Percentiles rank a stretch among this genome's conserved stretches.
Evolutionary conservation across 2,888 invertebrate genomes (phyloP).

Genomic region (Heterodera filipjevi): DNA sequence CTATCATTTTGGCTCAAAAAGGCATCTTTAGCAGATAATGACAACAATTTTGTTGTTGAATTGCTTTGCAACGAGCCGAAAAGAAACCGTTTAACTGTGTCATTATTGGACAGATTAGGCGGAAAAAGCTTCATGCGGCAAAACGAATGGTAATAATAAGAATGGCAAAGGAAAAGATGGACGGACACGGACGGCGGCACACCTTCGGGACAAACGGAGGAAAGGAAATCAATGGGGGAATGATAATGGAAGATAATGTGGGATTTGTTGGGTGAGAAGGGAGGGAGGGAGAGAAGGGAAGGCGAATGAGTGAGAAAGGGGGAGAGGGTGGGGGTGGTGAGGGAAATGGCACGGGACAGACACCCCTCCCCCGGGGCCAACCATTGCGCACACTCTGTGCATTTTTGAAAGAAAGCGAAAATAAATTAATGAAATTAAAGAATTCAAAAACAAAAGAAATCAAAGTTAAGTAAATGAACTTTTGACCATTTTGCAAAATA

Average conservation of each 20-base stretch:
- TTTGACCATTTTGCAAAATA: too few relatives aligned
- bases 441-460: too few relatives aligned
- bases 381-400: too few relatives aligned
- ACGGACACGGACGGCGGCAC: constrained; percentile 1
- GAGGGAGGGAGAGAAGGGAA: background rate
- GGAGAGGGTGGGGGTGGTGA: too few relatives aligned
- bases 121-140: background rate
- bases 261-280: background rate
- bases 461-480: too few relatives aligned
- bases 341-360: too few relatives aligned
- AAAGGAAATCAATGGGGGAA: background rate
- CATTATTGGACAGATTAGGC: background rate
- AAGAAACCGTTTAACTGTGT: background rate
- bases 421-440: too few relatives aligned
- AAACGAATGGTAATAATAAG: background rate
- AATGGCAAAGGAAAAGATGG: background rate
- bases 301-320: background rate
- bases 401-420: too few relatives aligned
- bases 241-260: constrained; percentile 6
- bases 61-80: background rate
- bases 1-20: background rate
- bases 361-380: too few relatives aligned
- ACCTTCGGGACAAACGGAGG: background rate
- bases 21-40: background rate
- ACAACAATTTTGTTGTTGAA: background rate